phyloP scores from a whole-genome alignment of 2,888 invertebrate species.

The Glomeris marginata region DNA sequence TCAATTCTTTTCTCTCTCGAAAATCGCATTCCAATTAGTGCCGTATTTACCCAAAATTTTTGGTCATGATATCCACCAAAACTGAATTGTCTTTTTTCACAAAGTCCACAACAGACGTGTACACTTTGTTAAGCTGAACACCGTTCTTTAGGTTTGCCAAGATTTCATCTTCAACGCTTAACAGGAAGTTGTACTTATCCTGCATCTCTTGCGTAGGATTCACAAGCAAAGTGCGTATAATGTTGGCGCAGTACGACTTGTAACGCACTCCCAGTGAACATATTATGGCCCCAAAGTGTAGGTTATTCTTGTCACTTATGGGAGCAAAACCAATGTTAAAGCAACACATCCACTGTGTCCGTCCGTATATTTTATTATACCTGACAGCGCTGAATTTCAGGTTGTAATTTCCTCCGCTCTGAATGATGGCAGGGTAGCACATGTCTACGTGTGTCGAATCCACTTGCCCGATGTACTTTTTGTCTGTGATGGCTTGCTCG shows the following conservation, averaged over 20 bases:
- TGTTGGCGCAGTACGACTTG: slow-evolving; percentile 95
- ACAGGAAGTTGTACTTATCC: slow-evolving; percentile 79
- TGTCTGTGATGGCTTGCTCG: slow-evolving; percentile 82
- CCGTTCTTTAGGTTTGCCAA: slow-evolving; percentile 69
- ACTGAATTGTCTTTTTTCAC: slow-evolving; percentile 76
- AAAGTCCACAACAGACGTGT: slow-evolving; percentile 60
- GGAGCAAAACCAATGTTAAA: slow-evolving; percentile 7
- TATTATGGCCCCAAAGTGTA: slow-evolving; percentile 93
- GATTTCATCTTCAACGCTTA: slow-evolving; percentile 79
- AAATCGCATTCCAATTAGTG: no score
- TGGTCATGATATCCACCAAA: slow-evolving; percentile 76
- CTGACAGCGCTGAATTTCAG: slow-evolving; percentile 84
- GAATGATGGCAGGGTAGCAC: slow-evolving; percentile 98
- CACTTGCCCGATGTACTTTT: slow-evolving; percentile 83
- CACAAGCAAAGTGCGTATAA: slow-evolving; percentile 88
- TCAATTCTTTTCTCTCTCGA: no score
- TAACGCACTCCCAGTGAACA: slow-evolving; percentile 89
- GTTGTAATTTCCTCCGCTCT: slow-evolving; percentile 95
- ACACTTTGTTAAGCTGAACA: slow-evolving; percentile 68
- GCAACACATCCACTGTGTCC: background rate
- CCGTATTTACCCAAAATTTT: slow-evolving; percentile 59
- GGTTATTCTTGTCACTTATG: slow-evolving; percentile 73
- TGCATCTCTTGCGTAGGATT: slow-evolving; percentile 62
- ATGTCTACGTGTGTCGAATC: slow-evolving; percentile 83
- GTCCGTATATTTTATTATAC: slow-evolving; percentile 22